Conservation (phyloP, 2,797 vertebrate species). For the Lophura swinhoii region DNA sequence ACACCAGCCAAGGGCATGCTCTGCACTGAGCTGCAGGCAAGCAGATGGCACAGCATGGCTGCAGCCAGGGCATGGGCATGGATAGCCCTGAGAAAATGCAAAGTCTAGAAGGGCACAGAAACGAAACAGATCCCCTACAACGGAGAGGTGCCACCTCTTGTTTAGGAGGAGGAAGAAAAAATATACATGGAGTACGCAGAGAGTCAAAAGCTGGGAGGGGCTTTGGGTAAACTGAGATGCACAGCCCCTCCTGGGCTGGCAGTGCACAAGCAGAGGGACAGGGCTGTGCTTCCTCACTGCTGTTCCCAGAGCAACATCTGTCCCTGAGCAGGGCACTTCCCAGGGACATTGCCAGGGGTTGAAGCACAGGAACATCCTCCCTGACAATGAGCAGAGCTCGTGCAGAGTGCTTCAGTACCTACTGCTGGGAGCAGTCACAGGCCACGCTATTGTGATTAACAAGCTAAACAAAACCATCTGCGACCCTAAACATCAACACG, state of each 20-base stretch:
- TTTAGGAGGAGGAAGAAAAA: neutral
- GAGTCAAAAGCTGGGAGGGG: neutral
- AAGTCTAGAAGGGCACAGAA: neutral
- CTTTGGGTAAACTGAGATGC: neutral
- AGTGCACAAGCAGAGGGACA: accelerated
- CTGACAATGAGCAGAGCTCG: neutral
- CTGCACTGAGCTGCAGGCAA: neutral
- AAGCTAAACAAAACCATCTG: conserved; percentile 34
- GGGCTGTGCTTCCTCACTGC: neutral
- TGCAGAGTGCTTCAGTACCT: neutral
- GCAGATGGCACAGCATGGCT: accelerated
- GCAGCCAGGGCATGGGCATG: accelerated
- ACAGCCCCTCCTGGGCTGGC: neutral
- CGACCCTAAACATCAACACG: neutral
- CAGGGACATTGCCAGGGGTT: neutral
- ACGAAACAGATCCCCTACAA: neutral
- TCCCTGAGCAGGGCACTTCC: neutral
- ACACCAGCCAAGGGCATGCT: neutral
- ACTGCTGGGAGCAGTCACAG: neutral
- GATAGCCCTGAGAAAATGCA: accelerated
- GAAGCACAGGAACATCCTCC: neutral
- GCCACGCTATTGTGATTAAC: neutral
- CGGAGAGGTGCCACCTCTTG: neutral
- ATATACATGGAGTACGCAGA: neutral
- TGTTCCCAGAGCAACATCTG: neutral